Evolutionary conservation across 2,888 invertebrate genomes (phyloP), one percentile per base, ranked within the genome.

Genomic region (Catocala nupta): DNA sequence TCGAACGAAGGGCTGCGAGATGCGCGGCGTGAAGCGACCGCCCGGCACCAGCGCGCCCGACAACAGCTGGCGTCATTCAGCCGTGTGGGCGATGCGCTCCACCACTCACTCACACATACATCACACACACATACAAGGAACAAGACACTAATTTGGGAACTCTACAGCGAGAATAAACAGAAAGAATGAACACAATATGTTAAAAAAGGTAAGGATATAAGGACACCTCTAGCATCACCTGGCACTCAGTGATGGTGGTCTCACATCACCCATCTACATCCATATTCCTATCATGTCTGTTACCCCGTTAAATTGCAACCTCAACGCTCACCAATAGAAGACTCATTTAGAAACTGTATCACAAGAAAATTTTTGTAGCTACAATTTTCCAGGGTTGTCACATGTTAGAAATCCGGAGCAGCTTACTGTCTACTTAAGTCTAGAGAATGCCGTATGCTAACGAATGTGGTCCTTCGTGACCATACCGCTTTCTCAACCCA

Each of bases 371-470:
- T 47, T 68, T 68, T 47, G 64, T 63, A 74, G 85, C 82, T 88
- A 85, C 92, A 93, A 92, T 84, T 84, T 77, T 78, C 89, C 70
- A 82, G 85, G 86, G 85, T 76, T 73, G 71, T 75, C 80, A 84
- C 90, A 91, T 87, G 81, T 71, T 81, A 89, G 90, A 84, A 88
- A 86, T 83, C 68, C 65, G 82, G 87, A 81, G 84, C 82, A 89
- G 90, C 90, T 86, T 86, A 88, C 81, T 84, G 83, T 84, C 84
- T 89, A 90, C 84, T 86, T 86, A 86, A 90, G 91, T 91, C 90
- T 89, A 90, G 92, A 93, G 93, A 92, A 92, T 83, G 81, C 86
- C 71, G 78, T 90, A 93, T 90, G 91, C 78, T 81, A 84, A 89
- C 85, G 85, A 93, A 86, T 83, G 73, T 10, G 11, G 60, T 13